These are phyloP conservation scores for Melanostoma scalare DNA, from an alignment of 2,888 invertebrate genomes.

Conservation along the genomic window DNA sequence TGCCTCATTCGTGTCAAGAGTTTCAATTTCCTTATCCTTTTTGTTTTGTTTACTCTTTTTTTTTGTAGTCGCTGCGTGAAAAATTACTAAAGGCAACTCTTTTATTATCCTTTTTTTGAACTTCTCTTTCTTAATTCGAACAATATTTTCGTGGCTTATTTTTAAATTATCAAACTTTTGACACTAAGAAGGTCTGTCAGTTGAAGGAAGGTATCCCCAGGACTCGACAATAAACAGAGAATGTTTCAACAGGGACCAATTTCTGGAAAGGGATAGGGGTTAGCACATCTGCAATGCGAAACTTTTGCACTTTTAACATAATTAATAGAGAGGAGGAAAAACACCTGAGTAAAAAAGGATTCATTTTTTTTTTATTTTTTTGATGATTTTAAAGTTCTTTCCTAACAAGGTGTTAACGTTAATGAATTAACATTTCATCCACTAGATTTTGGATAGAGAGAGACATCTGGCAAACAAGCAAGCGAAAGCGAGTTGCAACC, in stretches of 20 bases:
- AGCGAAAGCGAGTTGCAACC: constrained; percentile 11
- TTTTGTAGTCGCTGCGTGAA: too few relatives aligned
- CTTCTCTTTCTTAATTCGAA: background rate
- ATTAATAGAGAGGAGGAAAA: constrained; percentile 44
- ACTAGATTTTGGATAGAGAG: constrained; percentile 3
- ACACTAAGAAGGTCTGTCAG: constrained; percentile 47
- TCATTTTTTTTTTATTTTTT: background rate
- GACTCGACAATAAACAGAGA: constrained; percentile 22
- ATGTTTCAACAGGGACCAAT: constrained; percentile 1
- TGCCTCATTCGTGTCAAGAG: constrained; percentile 42
- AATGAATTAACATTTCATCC: constrained; percentile 42
- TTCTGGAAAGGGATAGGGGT: background rate
- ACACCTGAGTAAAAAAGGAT: background rate
- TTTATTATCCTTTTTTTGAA: background rate
- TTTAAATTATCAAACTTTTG: constrained; percentile 57
- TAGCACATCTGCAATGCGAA: constrained; percentile 64
- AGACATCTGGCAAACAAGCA: constrained; percentile 20
- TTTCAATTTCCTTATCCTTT: constrained; percentile 26
- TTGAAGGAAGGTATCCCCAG: constrained; percentile 2
- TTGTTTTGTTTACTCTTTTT: background rate
- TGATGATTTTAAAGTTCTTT: background rate
- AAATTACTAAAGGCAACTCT: background rate
- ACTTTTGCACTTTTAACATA: constrained; percentile 61
- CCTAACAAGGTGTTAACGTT: constrained; percentile 62
- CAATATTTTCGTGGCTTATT: constrained; percentile 32